Percentiles rank a stretch among this genome's conserved stretches.
These are phyloP conservation scores for Platanista minor DNA, from an alignment of 2,113 vertebrate genomes.

Conservation along the genomic window DNA sequence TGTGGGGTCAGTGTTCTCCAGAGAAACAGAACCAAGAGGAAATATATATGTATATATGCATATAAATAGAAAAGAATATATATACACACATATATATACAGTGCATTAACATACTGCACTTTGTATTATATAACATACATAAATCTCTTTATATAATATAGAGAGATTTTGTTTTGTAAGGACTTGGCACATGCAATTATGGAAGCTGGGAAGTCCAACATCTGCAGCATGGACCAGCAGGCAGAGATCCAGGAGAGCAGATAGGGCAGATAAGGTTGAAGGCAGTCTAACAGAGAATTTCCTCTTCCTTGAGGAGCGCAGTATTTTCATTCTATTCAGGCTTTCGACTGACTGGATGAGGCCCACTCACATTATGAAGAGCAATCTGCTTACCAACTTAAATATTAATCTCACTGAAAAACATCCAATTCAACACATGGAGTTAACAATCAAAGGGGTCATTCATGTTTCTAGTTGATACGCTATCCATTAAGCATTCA, in stretches of 20 bases:
- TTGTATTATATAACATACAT: no score
- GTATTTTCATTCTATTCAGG: background rate
- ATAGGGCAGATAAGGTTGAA: background rate
- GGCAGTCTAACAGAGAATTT: background rate
- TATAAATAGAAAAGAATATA: background rate
- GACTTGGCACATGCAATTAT: background rate
- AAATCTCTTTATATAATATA: background rate
- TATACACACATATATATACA: background rate
- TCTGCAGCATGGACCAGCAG: background rate
- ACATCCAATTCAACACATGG: background rate
- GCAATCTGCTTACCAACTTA: background rate
- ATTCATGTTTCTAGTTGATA: background rate
- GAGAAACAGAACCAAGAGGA: background rate
- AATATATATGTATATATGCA: no score
- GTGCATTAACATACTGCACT: background rate
- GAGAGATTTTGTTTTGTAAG: background rate
- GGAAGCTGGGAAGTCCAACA: background rate
- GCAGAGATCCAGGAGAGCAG: background rate
- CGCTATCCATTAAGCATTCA: background rate
- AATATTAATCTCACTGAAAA: conserved; percentile 2
- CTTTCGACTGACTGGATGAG: background rate
- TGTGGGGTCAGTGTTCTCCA: background rate
- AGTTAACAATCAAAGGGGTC: background rate
- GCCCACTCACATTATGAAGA: background rate
- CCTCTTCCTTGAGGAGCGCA: background rate